Evolutionary conservation across 2,797 vertebrate genomes (phyloP).

Genomic region (Tenualosa thibaudeaui): DNA sequence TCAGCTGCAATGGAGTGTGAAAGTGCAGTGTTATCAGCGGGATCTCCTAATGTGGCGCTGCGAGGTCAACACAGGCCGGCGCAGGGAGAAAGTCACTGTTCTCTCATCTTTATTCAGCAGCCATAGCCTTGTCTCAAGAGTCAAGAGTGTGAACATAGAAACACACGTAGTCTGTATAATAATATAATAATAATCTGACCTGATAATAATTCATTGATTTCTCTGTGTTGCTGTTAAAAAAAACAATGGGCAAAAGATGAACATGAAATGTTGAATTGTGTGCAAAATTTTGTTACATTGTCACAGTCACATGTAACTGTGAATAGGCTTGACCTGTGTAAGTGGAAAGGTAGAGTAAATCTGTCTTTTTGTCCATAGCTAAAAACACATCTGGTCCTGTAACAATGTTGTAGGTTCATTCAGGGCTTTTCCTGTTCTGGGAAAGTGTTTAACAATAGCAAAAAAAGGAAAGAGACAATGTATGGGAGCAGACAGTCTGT

Average conservation of each 20-base stretch:
- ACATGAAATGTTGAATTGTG: background rate
- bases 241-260: background rate
- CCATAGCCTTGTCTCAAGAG: background rate
- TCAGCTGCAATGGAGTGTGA: slow-evolving; percentile 49
- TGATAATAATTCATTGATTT: background rate
- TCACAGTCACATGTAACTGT: too few relatives aligned
- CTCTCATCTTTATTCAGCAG: slow-evolving; percentile 45
- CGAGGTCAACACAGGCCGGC: background rate
- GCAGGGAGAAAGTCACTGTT: slow-evolving; percentile 19
- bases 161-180: background rate
- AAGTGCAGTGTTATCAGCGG: slow-evolving; percentile 45
- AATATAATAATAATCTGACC: too few relatives aligned
- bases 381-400: background rate
- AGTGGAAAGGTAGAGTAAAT: background rate
- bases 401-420: background rate
- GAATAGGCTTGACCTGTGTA: background rate
- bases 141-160: background rate
- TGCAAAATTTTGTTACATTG: background rate
- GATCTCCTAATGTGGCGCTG: slow-evolving; percentile 48
- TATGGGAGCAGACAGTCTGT: background rate
- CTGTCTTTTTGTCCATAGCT: background rate
- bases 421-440: background rate
- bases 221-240: too few relatives aligned
- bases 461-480: background rate
- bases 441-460: background rate